phyloP scores from a whole-genome alignment of 2,888 invertebrate species.

The Eucera pruinosa region DNA sequence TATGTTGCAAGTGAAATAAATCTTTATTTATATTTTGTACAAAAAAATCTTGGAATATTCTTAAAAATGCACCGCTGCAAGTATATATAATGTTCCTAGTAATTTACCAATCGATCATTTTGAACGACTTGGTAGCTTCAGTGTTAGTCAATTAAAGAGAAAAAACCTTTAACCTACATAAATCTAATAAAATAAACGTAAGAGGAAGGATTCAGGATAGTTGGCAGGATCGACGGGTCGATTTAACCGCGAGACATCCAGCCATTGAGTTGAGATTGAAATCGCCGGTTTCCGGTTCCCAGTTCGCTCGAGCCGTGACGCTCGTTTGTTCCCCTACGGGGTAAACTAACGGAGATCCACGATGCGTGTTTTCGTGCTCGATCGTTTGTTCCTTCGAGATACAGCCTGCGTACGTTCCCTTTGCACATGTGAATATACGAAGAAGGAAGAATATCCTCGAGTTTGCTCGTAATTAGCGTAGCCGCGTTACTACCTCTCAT shows the following conservation, averaged over 20 bases:
- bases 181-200: slow-evolving; percentile 15
- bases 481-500: slow-evolving; percentile 48
- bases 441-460: slow-evolving; percentile 53
- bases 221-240: slow-evolving; percentile 23
- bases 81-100: too few species aligned
- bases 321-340: slow-evolving; percentile 65
- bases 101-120: too few species aligned
- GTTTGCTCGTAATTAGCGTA: slow-evolving; percentile 64
- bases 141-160: too few species aligned
- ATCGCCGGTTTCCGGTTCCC: slow-evolving; percentile 79
- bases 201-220: background rate
- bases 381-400: slow-evolving; percentile 54
- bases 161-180: too few species aligned
- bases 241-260: slow-evolving; percentile 48
- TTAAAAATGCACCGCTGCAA: too few species aligned
- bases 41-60: too few species aligned
- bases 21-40: too few species aligned
- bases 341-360: slow-evolving; percentile 50
- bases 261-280: slow-evolving; percentile 67
- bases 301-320: slow-evolving; percentile 74
- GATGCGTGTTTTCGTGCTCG: slow-evolving; percentile 53
- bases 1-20: too few species aligned
- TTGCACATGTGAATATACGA: slow-evolving; percentile 22
- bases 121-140: too few species aligned
- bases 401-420: slow-evolving; percentile 13